Conservation (phyloP, 2,113 vertebrate genomes). For the Echinops telfairi region DNA sequence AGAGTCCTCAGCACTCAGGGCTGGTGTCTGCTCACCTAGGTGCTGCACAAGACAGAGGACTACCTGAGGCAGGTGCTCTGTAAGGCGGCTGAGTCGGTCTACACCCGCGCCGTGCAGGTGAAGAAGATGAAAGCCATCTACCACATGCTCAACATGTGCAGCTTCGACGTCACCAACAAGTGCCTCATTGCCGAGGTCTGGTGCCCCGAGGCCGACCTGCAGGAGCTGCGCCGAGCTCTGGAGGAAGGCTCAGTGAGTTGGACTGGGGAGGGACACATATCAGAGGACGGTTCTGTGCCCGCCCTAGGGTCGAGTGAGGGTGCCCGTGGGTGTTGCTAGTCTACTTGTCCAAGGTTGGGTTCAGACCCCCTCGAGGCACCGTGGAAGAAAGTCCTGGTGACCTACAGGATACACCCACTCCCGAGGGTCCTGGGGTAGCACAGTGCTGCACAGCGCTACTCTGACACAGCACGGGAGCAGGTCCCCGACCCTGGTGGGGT, state of each 20-base stretch:
- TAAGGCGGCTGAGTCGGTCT: slow-evolving; percentile 95
- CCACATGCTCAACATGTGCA: slow-evolving; percentile 97
- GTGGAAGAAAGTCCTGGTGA: not conserved
- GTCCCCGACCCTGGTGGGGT: not conserved
- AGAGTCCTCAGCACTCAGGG: too few relatives aligned
- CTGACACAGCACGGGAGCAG: too few relatives aligned
- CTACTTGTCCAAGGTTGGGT: not conserved
- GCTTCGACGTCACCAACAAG: slow-evolving; percentile 98
- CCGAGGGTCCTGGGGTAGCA: not conserved
- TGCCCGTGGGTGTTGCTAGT: not conserved
- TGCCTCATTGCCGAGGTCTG: slow-evolving; percentile 98
- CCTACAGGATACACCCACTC: not conserved
- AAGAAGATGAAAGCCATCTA: slow-evolving; percentile 99
- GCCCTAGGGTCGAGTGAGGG: not conserved
- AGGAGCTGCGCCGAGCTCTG: slow-evolving; percentile 89
- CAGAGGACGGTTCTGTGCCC: too few relatives aligned
- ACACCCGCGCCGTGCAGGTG: slow-evolving; percentile 94
- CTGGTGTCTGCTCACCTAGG: slow-evolving; percentile 85
- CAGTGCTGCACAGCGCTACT: too few relatives aligned
- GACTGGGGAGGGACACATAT: too few relatives aligned
- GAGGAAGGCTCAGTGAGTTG: slow-evolving; percentile 96
- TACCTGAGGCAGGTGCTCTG: slow-evolving; percentile 95
- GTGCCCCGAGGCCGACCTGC: slow-evolving; percentile 95
- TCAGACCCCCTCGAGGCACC: not conserved
- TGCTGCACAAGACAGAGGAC: slow-evolving; percentile 96